Conservation (phyloP, 2,797 vertebrate genomes). For the Falco concolor region DNA sequence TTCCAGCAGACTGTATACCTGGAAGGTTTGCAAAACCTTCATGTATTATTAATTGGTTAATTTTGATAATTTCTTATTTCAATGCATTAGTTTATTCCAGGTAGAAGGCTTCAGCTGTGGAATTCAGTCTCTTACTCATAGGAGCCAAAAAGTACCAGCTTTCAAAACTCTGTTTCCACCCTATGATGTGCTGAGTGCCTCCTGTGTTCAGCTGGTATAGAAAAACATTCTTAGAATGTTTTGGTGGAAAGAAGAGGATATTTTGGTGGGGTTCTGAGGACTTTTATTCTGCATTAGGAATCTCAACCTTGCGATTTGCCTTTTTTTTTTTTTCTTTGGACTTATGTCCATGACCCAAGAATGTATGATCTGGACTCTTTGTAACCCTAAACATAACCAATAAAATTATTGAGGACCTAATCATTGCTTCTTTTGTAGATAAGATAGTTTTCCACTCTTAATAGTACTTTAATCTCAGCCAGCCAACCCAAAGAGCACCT, state of each 20-base stretch:
- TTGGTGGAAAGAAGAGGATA: neutral
- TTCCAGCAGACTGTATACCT: neutral
- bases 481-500: neutral
- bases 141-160: neutral
- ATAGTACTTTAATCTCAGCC: neutral
- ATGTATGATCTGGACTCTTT: neutral
- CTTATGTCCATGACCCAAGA: neutral
- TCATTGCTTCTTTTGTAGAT: neutral
- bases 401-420: neutral
- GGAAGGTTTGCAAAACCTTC: neutral
- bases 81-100: neutral
- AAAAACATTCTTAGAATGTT: neutral
- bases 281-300: neutral
- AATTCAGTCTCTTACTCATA: neutral
- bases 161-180: neutral
- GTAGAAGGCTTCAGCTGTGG: neutral
- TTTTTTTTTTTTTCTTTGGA: neutral
- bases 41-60: neutral
- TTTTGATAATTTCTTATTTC: neutral
- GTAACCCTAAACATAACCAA: neutral
- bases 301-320: neutral
- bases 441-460: neutral
- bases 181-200: neutral
- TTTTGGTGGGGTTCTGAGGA: neutral
- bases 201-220: neutral